Evolutionary conservation across 1,140 invertebrate species (phyloP).

Genomic region (Hermatobates lingyangjiaoensis): DNA sequence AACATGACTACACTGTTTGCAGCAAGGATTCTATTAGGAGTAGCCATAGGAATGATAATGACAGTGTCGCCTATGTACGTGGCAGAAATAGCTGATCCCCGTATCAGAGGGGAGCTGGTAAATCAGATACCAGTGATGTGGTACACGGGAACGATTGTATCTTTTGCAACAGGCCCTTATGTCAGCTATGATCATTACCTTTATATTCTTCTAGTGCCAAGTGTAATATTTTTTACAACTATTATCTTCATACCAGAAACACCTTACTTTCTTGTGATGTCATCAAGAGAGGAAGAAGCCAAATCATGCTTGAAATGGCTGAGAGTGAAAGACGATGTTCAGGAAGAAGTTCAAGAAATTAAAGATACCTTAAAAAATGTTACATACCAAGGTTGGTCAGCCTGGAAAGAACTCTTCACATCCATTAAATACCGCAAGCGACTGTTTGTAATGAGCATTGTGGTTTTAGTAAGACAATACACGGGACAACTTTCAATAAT

Average conservation of each 20-base stretch:
- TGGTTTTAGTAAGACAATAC: neutral
- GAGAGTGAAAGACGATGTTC: neutral
- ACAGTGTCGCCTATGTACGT: constrained; percentile 44
- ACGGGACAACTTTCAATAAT: neutral
- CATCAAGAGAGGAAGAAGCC: constrained; percentile 38
- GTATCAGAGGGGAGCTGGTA: constrained; percentile 11
- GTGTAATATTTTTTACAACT: constrained; percentile 18
- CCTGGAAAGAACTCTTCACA: neutral
- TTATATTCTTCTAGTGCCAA: constrained; percentile 1
- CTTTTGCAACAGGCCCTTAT: constrained; percentile 37
- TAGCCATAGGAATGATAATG: constrained; percentile 50
- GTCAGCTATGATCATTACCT: constrained; percentile 4
- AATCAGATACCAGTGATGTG: constrained; percentile 1
- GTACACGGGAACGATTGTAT: constrained; percentile 24
- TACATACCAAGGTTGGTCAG: too few relatives aligned
- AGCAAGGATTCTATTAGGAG: constrained; percentile 26
- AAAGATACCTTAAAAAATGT: neutral
- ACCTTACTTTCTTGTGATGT: constrained; percentile 45
- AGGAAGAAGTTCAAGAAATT: neutral
- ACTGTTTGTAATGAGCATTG: neutral
- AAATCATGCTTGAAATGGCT: constrained; percentile 23
- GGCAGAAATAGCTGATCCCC: constrained; percentile 29
- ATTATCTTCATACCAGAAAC: constrained; percentile 44
- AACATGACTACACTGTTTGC: constrained; percentile 6
- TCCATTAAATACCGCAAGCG: neutral